Conservation (phyloP, 2,797 vertebrate species). For the Pseudotriccus pelzelni region DNA sequence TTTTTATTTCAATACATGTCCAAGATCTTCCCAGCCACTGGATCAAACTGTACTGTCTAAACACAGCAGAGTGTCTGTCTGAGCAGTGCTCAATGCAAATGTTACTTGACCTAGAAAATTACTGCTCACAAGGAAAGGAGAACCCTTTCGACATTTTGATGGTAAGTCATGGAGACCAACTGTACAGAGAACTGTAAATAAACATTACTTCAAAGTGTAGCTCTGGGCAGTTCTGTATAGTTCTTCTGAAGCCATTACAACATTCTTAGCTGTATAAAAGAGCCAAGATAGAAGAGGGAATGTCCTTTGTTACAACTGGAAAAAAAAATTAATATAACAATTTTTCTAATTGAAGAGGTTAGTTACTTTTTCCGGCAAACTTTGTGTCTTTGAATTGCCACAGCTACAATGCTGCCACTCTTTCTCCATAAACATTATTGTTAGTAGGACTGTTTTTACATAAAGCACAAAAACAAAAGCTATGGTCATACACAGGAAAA, state of each 20-base stretch:
- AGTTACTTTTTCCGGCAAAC: neutral
- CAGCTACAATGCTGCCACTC: neutral
- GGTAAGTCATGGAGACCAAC: constrained; percentile 49
- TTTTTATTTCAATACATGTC: neutral
- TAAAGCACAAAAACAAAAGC: neutral
- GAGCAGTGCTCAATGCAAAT: constrained; percentile 20
- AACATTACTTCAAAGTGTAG: constrained; percentile 55
- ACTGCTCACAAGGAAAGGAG: constrained; percentile 24
- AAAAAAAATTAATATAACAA: neutral
- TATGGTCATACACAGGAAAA: neutral
- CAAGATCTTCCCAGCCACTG: neutral
- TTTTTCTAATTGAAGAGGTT: neutral
- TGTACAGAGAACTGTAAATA: constrained; percentile 49
- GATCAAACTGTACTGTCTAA: neutral
- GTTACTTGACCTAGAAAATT: constrained; percentile 60
- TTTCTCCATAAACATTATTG: neutral
- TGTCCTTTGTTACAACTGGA: neutral
- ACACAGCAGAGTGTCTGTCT: neutral
- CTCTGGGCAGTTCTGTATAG: constrained; percentile 24
- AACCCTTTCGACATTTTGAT: constrained; percentile 17
- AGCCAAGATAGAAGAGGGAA: neutral
- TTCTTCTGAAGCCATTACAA: constrained; percentile 17
- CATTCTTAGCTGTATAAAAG: neutral
- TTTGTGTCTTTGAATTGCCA: neutral
- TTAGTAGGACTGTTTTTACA: neutral